phyloP scores from a whole-genome alignment of 2,113 vertebrate species.

The Genyomyrus donnyi region DNA sequence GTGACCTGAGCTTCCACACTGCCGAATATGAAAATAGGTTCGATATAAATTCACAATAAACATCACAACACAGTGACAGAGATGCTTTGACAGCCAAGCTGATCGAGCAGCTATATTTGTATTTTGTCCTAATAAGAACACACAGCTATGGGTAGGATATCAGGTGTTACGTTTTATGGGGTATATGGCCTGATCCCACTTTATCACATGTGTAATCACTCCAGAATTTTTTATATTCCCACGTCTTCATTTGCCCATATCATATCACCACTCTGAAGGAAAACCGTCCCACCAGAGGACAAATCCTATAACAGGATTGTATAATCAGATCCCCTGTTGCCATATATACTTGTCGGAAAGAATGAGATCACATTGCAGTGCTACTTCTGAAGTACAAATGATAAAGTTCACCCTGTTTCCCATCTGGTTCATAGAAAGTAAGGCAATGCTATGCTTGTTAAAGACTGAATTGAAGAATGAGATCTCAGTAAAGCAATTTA shows the following conservation, averaged over 20 bases:
- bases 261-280: slow-evolving; percentile 29
- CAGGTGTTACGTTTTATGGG: slow-evolving; percentile 46
- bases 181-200: slow-evolving; percentile 40
- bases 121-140: slow-evolving; percentile 12
- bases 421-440: not conserved
- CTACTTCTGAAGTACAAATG: not conserved
- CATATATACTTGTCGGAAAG: not conserved
- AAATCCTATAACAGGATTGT: not conserved
- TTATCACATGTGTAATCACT: slow-evolving; percentile 47
- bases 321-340: not conserved
- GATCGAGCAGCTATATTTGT: slow-evolving; percentile 9
- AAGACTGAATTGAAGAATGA: not conserved
- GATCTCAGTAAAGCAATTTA: not conserved
- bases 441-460: not conserved
- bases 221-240: slow-evolving; percentile 41
- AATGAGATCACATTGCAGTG: not conserved
- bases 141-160: slow-evolving; percentile 23
- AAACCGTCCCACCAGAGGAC: not conserved
- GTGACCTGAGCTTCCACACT: not conserved
- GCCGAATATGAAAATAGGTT: not conserved
- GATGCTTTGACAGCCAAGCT: not conserved
- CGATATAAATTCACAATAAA: not conserved
- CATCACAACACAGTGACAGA: not conserved
- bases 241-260: not conserved
- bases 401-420: not conserved